Evolutionary conservation across 2,888 invertebrate genomes (phyloP).

Genomic region (Capitulum mitella): DNA sequence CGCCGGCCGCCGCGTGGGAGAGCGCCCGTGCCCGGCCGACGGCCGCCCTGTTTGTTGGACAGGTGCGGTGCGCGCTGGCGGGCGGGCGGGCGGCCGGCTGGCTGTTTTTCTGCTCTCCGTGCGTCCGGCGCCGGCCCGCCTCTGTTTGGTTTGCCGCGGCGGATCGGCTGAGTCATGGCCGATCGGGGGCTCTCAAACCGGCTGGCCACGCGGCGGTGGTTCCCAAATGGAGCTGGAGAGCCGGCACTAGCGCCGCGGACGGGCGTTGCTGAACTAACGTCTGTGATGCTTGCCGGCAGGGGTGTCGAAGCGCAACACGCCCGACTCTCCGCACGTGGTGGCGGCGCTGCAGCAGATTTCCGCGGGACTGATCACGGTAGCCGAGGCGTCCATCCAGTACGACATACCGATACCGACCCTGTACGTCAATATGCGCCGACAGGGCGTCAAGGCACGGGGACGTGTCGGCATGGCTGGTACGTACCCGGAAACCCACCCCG

Average conservation of each 20-base stretch:
- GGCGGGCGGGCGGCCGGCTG: too few relatives aligned
- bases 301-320: constrained; percentile 18
- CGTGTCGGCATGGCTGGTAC: constrained; percentile 14
- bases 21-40: too few relatives aligned
- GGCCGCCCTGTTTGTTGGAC: too few relatives aligned
- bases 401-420: constrained; percentile 24
- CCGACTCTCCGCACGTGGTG: constrained; percentile 20
- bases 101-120: too few relatives aligned
- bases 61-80: too few relatives aligned
- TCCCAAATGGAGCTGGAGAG: too few relatives aligned
- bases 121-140: too few relatives aligned
- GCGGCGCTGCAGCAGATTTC: constrained; percentile 24
- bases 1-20: constrained; percentile 44
- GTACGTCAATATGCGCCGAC: constrained; percentile 20
- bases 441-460: constrained; percentile 22
- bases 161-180: too few relatives aligned
- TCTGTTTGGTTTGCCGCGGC: too few relatives aligned
- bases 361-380: constrained; percentile 2
- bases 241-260: background rate
- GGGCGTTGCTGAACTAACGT: background rate
- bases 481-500: too few relatives aligned
- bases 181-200: too few relatives aligned
- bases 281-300: background rate
- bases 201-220: too few relatives aligned
- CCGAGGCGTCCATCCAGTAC: constrained; percentile 18